Base-by-base conservation (phyloP, 2,797 vertebrate species). In the Pampus argenteus region DNA sequence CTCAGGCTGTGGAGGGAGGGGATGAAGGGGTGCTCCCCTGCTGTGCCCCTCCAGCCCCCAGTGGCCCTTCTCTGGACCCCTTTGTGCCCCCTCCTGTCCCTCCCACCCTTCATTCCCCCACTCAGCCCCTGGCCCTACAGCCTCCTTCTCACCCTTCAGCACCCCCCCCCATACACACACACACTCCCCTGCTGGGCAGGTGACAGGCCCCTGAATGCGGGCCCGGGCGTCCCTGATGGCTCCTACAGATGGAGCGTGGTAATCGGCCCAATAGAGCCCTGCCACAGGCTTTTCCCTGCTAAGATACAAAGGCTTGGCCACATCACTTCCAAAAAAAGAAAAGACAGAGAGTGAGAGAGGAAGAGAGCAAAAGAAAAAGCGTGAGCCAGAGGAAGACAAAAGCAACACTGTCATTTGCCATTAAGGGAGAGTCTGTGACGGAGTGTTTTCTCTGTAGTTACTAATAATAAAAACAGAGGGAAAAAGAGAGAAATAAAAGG, bases 161-260 rank as follows among this genome's bases (percentile, higher is more conserved):
- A 65, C 89, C 83, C 93, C 50, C 14, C 62, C 66, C 63, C 66
- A 51, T 91, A 90, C 72, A 93, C 95, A 94, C 95, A 51, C 91
- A 90, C 72, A 93, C 95, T 94, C 95, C 96, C 97, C 97, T 96
- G 96, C 97, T 95, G 96, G 97, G 98, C 98, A 99, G 98, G 98
- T 99, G 98, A 98, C 98, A 98, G 92, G 95, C 92, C 94, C 94
- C 95, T 98, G 96, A 98, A 98, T 97, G 95, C 95, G 90, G 93
- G 93, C 95, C 92, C 95, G 93, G 95, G 95, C 96, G 94, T 95
- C 89, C 95, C 95, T 99, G 97, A 98, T 97, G 97, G 97, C 96
- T 97, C 96, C 96, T 96, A 97, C 98, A 99, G 98, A 99, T 99
- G 98, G 98, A 99, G 96, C 98, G 97, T 99, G 97, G 96, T 98